Evolutionary conservation across 2,797 vertebrate genomes (phyloP).

Genomic region (Catharus ustulatus): DNA sequence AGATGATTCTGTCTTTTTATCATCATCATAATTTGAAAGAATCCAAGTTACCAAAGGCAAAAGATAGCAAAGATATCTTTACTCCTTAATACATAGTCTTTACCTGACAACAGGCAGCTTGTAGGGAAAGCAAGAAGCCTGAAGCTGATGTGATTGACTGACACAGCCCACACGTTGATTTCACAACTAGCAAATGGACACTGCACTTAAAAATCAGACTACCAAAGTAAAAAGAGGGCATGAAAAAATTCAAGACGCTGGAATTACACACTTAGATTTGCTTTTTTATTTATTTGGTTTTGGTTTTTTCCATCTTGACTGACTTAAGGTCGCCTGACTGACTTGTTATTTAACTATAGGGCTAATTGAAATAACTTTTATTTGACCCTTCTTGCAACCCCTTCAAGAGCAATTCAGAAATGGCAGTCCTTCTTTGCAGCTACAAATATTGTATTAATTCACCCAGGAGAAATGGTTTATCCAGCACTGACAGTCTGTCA

Average conservation of each 20-base stretch:
- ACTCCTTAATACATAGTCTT: background rate
- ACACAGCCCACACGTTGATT: background rate
- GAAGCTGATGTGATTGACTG: background rate
- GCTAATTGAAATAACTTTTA: conserved; percentile 37
- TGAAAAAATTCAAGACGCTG: background rate
- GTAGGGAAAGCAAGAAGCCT: background rate
- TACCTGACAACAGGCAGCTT: background rate
- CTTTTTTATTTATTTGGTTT: background rate
- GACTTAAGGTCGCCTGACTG: conserved; percentile 1
- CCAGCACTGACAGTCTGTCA: conserved; percentile 38
- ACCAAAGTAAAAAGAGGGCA: background rate
- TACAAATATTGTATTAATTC: conserved; percentile 46
- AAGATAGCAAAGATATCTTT: background rate
- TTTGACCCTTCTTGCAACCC: conserved; percentile 10
- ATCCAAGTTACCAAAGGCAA: background rate
- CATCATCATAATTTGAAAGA: background rate
- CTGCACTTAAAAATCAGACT: background rate
- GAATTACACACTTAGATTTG: background rate
- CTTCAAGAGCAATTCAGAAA: background rate
- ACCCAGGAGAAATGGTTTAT: conserved; percentile 44
- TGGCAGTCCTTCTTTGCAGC: background rate
- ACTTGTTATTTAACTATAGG: conserved; percentile 13
- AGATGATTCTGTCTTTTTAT: background rate
- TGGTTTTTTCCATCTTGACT: background rate
- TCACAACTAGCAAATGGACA: background rate